Evolutionary conservation across 2,888 invertebrate genomes (phyloP), one percentile per base, ranked within the genome.

Genomic region (Chironomus riparius): DNA sequence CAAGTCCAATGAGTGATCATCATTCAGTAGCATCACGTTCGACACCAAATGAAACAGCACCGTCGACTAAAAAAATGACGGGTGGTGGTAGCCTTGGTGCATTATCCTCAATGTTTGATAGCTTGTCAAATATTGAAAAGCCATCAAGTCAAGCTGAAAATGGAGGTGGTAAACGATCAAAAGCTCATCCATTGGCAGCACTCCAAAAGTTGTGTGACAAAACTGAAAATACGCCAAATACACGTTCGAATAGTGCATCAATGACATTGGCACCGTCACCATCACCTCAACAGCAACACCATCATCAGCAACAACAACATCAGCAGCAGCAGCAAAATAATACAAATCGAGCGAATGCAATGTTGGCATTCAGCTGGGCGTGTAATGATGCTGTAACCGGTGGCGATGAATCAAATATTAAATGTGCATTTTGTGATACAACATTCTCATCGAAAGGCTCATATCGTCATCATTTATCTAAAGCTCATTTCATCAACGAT

Each of bases 361-460:
- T 95, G 79, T 85, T 95, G 56, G 94, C 95, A 3, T 95, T 95
- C 83, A 95, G 94, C 83, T 95, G 95, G 95, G 95, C 95, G 71
- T 95, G 95, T 85, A 95, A 94, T 82, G 95, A 95, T 82, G 94
- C 94, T 81, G 93, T 93, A 10, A 38, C 38, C 38, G 38, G 38
- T 38, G 38, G 38, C 0, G 88, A 90, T 12, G 94, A 94, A 81
- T 92, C 94, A 38, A 91, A 94, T 77, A 94, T 96, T 90, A 96
- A 96, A 84, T 96, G 96, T 85, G 94, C 95, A 76, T 92, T 95
- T 81, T 96, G 96, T 86, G 96, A 96, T 85, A 95, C 95, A 24
- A 95, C 95, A 28, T 97, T 97, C 83, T 94, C 95, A 79, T 97
- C 97, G 61, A 97, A 97, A 85, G 97, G 97, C 76, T 97, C 97